phyloP scores from a whole-genome alignment of 2,797 vertebrate genomes.

The Knipowitschia caucasica region DNA sequence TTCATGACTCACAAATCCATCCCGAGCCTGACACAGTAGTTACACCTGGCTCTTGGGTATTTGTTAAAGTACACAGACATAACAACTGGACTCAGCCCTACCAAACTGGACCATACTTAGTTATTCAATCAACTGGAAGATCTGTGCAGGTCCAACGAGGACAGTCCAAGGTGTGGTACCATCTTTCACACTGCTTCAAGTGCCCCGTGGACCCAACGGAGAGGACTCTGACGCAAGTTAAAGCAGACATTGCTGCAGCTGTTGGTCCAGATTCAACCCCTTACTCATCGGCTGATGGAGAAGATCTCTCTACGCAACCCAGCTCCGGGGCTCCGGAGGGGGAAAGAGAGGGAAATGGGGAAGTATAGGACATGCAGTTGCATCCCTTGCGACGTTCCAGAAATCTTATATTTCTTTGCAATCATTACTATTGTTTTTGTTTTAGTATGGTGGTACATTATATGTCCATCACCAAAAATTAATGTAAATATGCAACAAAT shows the following conservation, averaged over 20 bases:
- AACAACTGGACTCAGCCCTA: no score
- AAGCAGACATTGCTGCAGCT: neutral
- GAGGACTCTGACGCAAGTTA: neutral
- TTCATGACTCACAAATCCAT: neutral
- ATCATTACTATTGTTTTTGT: neutral
- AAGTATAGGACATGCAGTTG: neutral
- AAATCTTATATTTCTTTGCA: neutral
- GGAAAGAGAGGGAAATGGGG: neutral
- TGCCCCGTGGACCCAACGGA: neutral
- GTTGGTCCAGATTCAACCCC: no score
- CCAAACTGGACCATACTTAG: neutral
- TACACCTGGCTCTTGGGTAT: no score
- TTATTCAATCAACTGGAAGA: no score
- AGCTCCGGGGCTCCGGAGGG: neutral
- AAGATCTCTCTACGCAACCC: neutral
- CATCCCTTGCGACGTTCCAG: neutral
- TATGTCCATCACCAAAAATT: no score
- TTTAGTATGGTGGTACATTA: neutral
- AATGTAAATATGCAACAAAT: no score
- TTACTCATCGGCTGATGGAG: neutral
- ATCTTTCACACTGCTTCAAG: no score
- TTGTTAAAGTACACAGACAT: no score
- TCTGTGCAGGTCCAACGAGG: no score
- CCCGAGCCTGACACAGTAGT: no score
- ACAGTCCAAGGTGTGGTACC: no score